Evolutionary conservation across 2,888 invertebrate species (phyloP).

Genomic region (Oscheius sp.): DNA sequence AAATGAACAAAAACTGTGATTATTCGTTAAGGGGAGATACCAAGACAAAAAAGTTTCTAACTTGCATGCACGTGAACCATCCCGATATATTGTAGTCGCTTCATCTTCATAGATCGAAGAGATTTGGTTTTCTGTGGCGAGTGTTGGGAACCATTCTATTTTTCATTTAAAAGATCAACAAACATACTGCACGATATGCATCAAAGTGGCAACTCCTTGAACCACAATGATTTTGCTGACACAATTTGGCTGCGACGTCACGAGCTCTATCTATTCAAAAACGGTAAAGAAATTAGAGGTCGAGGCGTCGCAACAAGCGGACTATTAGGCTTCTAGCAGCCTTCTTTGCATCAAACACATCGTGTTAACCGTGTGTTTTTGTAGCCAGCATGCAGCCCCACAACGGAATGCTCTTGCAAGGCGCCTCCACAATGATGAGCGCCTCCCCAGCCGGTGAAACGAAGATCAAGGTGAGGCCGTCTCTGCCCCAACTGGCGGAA

Average conservation of each 20-base stretch:
- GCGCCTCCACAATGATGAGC: constrained; percentile 38
- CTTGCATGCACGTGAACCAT: constrained; percentile 31
- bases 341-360: constrained; percentile 37
- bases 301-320: constrained; percentile 24
- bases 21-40: not conserved
- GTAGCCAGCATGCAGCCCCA: constrained; percentile 43
- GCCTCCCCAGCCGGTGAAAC: constrained; percentile 40
- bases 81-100: constrained; percentile 30
- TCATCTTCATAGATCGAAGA: constrained; percentile 21
- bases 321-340: constrained; percentile 26
- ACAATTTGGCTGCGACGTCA: constrained; percentile 34
- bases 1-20: not conserved
- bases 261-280: constrained; percentile 14
- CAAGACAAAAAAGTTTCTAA: constrained; percentile 11
- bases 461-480: constrained; percentile 37
- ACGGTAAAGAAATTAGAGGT: not conserved
- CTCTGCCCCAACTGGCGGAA: constrained; percentile 14
- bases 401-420: constrained; percentile 41
- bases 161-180: constrained; percentile 7
- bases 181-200: constrained; percentile 30
- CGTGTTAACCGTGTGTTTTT: constrained; percentile 42
- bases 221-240: constrained; percentile 35
- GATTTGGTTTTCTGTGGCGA: constrained; percentile 34
- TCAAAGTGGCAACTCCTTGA: constrained; percentile 30
- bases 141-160: constrained; percentile 13